Percentiles rank a stretch among this genome's conserved stretches.
Evolutionary conservation across 2,113 vertebrate genomes (phyloP).

Genomic region (Leptodactylus fuscus): DNA sequence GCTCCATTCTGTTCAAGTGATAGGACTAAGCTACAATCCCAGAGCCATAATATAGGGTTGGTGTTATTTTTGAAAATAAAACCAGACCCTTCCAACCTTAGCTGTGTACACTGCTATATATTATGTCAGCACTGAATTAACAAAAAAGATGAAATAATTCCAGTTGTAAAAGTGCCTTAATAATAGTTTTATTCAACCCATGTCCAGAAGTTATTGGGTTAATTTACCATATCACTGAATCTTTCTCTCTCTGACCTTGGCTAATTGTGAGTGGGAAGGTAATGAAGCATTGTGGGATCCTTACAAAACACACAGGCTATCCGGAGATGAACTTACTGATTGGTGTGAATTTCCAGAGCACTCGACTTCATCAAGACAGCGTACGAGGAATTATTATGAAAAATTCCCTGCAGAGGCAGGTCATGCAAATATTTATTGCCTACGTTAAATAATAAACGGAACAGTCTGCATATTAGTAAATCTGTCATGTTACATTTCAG

Average conservation of each 20-base stretch:
- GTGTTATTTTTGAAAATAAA: too few species aligned
- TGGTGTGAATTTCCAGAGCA: conserved; percentile 54
- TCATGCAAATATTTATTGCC: conserved; percentile 76
- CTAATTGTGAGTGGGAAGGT: conserved; percentile 40
- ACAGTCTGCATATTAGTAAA: conserved; percentile 67
- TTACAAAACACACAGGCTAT: conserved; percentile 28
- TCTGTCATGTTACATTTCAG: conserved; percentile 70
- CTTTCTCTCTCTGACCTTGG: conserved; percentile 21
- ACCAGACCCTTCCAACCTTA: too few species aligned
- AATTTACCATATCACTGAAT: not conserved
- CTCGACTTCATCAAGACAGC: conserved; percentile 64
- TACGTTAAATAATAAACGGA: conserved; percentile 74
- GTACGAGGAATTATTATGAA: conserved; percentile 64
- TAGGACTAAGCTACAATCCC: too few species aligned
- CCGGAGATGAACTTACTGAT: not conserved
- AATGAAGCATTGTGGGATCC: conserved; percentile 36
- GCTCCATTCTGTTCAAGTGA: too few species aligned
- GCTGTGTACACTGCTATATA: too few species aligned
- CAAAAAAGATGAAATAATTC: too few species aligned
- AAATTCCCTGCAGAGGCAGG: conserved; percentile 64
- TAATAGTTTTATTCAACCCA: not conserved
- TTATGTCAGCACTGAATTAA: too few species aligned
- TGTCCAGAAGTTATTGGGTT: not conserved
- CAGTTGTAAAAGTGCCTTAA: too few species aligned
- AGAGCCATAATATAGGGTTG: too few species aligned